Evolutionary conservation across 2,888 invertebrate genomes (phyloP).

Genomic region (Euplexia lucipara): DNA sequence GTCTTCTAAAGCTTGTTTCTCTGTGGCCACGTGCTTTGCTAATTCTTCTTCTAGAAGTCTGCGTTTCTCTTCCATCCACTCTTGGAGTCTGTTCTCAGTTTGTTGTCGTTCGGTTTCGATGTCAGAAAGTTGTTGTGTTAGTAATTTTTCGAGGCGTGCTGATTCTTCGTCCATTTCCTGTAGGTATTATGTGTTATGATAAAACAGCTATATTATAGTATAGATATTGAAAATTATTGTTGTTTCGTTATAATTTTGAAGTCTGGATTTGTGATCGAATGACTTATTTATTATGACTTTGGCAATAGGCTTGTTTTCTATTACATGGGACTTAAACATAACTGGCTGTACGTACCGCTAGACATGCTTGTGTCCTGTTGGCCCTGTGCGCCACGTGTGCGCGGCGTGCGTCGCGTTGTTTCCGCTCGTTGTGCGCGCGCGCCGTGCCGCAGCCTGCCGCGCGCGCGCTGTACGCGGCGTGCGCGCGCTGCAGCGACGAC

Average conservation of each 20-base stretch:
- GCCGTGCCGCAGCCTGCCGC: background rate
- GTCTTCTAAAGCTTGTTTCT: slow-evolving; percentile 68
- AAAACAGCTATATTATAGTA: no score
- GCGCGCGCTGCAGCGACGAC: slow-evolving; percentile 61
- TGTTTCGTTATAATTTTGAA: background rate
- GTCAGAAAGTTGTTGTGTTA: slow-evolving; percentile 69
- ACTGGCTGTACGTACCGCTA: slow-evolving; percentile 19
- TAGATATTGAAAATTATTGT: no score
- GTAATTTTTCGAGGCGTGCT: slow-evolving; percentile 62
- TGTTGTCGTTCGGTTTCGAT: slow-evolving; percentile 72
- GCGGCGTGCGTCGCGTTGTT: background rate
- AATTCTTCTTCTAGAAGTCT: slow-evolving; percentile 78
- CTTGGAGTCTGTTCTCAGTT: slow-evolving; percentile 68
- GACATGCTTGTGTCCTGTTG: slow-evolving; percentile 8
- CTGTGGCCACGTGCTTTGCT: slow-evolving; percentile 70
- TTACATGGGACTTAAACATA: no score
- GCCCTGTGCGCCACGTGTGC: slow-evolving; percentile 7
- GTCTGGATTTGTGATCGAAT: no score
- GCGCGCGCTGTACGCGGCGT: slow-evolving; percentile 36
- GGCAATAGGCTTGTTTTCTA: no score
- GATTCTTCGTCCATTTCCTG: slow-evolving; percentile 76
- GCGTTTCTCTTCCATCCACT: slow-evolving; percentile 75
- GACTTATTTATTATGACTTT: no score
- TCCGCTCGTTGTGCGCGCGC: slow-evolving; percentile 13
- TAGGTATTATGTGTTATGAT: no score